Evolutionary conservation across 1,140 invertebrate species (phyloP).

Genomic region (Bombus superbus): DNA sequence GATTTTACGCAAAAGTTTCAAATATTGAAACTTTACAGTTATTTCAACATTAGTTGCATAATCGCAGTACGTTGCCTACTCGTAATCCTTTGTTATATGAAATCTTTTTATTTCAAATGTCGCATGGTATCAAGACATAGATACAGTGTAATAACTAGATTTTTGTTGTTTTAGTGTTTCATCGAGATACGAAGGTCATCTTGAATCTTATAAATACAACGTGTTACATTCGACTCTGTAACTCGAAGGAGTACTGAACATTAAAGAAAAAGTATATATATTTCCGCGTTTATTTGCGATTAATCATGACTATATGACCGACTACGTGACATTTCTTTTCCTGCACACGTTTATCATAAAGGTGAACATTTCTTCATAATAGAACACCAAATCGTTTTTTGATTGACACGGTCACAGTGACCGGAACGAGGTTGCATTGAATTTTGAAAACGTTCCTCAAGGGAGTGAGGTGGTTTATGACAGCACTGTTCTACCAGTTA

Average conservation of each 20-base stretch:
- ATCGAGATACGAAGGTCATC: too few species aligned
- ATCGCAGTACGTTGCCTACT: too few species aligned
- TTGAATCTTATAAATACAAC: too few species aligned
- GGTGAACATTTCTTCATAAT: not conserved
- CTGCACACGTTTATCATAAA: not conserved
- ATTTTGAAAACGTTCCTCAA: not conserved
- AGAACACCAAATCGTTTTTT: not conserved
- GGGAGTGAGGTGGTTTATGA: not conserved
- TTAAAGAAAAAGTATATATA: not conserved
- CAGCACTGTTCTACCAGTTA: not conserved
- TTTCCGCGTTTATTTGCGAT: not conserved
- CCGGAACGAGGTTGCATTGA: slow-evolving; percentile 4
- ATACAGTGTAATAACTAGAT: not conserved
- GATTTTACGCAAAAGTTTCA: too few species aligned
- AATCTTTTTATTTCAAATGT: not conserved
- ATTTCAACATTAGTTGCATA: too few species aligned
- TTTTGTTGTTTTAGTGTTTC: not conserved
- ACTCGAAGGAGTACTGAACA: not conserved
- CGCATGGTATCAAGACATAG: not conserved
- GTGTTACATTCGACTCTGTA: too few species aligned
- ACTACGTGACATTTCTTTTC: not conserved
- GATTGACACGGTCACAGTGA: not conserved
- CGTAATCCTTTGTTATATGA: not conserved
- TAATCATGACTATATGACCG: not conserved
- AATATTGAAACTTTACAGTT: too few species aligned